Percentiles rank a stretch among this genome's conserved stretches.
phyloP scores from a whole-genome alignment of 2,888 invertebrate species.

The Sarcophaga variegata region DNA sequence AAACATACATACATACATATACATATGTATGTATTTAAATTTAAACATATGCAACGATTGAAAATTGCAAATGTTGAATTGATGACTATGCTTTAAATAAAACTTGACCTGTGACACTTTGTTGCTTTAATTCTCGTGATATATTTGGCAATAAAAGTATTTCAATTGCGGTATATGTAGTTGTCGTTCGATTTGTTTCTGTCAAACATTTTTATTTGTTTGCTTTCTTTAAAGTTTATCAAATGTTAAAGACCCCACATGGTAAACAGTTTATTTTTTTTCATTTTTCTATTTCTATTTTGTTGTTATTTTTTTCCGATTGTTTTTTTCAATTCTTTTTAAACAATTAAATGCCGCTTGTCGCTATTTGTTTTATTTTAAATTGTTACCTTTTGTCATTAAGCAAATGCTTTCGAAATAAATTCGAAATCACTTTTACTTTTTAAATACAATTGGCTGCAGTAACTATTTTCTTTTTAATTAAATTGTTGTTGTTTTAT shows the following conservation, averaged over 20 bases:
- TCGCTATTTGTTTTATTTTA: constrained; percentile 31
- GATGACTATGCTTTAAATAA: constrained; percentile 11
- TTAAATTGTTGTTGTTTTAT: constrained; percentile 33
- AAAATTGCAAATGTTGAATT: constrained; percentile 14
- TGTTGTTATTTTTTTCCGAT: not conserved
- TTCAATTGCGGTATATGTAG: not conserved
- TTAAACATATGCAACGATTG: not conserved
- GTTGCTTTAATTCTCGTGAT: constrained; percentile 37
- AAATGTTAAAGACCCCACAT: constrained; percentile 41
- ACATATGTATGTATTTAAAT: not conserved
- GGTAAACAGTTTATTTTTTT: not conserved
- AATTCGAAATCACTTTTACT: constrained; percentile 46
- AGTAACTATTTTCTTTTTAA: constrained; percentile 44
- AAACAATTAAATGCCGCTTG: not conserved
- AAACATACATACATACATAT: not conserved
- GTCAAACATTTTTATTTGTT: constrained; percentile 32
- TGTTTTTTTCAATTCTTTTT: constrained; percentile 14
- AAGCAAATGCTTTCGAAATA: constrained; percentile 39
- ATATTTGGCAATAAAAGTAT: constrained; percentile 30
- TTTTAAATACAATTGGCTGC: constrained; percentile 37
- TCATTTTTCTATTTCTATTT: not conserved
- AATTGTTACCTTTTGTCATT: constrained; percentile 30
- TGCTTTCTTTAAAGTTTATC: constrained; percentile 21
- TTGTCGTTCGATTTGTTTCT: constrained; percentile 12
- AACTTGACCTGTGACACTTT: constrained; percentile 9